phyloP scores from a whole-genome alignment of 92 coral and sea anemone species.

The Diadumene lineata region DNA sequence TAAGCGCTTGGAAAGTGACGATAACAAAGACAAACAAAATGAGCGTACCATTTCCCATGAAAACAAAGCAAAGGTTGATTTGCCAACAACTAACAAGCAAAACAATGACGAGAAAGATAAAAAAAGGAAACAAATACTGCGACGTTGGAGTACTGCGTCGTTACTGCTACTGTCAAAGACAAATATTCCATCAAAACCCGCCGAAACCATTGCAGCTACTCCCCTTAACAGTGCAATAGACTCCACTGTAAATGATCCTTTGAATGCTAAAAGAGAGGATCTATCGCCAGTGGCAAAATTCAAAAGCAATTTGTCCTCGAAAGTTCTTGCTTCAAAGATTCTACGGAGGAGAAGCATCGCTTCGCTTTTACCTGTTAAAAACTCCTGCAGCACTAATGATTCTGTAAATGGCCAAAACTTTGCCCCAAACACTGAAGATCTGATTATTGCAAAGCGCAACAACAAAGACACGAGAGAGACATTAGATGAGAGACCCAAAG shows the following conservation, averaged over 20 bases:
- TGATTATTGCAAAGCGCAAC: neutral
- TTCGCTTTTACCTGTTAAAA: neutral
- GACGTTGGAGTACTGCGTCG: neutral
- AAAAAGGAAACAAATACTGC: neutral
- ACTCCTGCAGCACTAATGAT: neutral
- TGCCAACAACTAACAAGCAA: neutral
- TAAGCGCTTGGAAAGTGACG: neutral
- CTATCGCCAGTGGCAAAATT: neutral
- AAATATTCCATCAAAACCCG: neutral
- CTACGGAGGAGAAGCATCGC: neutral
- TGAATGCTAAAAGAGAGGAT: neutral
- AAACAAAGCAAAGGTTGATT: neutral
- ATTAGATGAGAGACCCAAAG: neutral
- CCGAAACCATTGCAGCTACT: neutral
- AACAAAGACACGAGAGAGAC: neutral
- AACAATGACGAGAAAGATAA: neutral
- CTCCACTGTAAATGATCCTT: neutral
- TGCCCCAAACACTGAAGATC: constrained; percentile 6
- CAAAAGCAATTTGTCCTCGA: neutral
- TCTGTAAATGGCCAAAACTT: neutral
- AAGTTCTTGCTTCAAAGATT: neutral
- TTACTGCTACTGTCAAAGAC: neutral
- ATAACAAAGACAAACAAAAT: neutral
- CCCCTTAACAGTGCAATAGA: neutral
- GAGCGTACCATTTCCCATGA: neutral